A percentile compares a stretch with the other conserved stretches of the same genome.
These are phyloP conservation scores for Coreius guichenoti DNA, from an alignment of 2,797 vertebrate genomes.

Conservation along the genomic window DNA sequence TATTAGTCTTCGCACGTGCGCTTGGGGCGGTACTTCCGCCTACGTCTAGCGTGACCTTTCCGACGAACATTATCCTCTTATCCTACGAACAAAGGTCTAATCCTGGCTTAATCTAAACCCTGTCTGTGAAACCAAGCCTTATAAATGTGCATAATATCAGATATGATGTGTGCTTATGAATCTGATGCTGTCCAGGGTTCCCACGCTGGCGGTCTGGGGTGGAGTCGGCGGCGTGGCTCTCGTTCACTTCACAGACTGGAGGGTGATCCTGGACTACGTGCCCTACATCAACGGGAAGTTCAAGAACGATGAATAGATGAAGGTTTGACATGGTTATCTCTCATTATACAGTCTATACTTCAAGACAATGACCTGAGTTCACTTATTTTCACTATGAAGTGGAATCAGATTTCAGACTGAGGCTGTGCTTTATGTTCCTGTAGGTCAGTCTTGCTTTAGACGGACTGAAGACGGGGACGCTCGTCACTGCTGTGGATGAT, in stretches of 20 bases:
- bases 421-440: background rate
- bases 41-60: too few species aligned
- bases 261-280: slow-evolving; percentile 88
- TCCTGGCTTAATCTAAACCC: too few species aligned
- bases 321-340: slow-evolving; percentile 1
- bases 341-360: background rate
- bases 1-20: too few species aligned
- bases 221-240: slow-evolving; percentile 78
- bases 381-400: too few species aligned
- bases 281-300: slow-evolving; percentile 91
- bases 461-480: background rate
- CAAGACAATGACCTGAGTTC: background rate
- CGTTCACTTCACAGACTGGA: slow-evolving; percentile 91
- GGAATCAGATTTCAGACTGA: too few species aligned
- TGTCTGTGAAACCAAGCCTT: too few species aligned
- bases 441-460: slow-evolving; percentile 16
- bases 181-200: slow-evolving; percentile 77
- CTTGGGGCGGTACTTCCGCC: too few species aligned
- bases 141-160: too few species aligned
- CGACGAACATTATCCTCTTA: too few species aligned
- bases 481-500: background rate
- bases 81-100: too few species aligned
- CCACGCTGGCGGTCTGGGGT: slow-evolving; percentile 83
- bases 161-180: too few species aligned
- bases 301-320: slow-evolving; percentile 80